Percentiles rank a stretch among this genome's conserved stretches.
phyloP scores from a whole-genome alignment of 2,888 invertebrate genomes.

The Chelonus formosanus region DNA sequence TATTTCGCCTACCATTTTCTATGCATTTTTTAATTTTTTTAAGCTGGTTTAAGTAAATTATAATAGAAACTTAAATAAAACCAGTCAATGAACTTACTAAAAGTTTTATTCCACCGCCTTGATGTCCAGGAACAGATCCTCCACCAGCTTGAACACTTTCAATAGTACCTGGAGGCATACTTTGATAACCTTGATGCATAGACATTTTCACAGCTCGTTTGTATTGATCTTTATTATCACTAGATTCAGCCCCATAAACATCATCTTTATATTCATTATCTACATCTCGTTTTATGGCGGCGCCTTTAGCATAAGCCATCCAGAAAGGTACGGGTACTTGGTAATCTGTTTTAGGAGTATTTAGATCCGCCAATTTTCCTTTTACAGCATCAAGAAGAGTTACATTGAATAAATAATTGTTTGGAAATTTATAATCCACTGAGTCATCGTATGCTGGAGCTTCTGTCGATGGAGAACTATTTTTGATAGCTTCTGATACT shows the following conservation, averaged over 20 bases:
- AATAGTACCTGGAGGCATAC: constrained; percentile 57
- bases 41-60: background rate
- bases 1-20: too few species aligned
- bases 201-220: constrained; percentile 56
- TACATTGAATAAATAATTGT: constrained; percentile 38
- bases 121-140: constrained; percentile 54
- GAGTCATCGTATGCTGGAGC: background rate
- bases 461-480: background rate
- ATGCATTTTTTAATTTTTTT: background rate
- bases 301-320: constrained; percentile 4
- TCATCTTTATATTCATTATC: constrained; percentile 33
- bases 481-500: constrained; percentile 43
- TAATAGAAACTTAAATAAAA: background rate
- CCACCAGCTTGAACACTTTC: constrained; percentile 60
- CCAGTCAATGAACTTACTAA: constrained; percentile 50
- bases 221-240: constrained; percentile 39
- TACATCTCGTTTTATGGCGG: background rate
- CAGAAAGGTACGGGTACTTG: constrained; percentile 1
- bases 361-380: constrained; percentile 45
- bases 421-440: background rate
- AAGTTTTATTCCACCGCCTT: constrained; percentile 60
- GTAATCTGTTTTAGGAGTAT: constrained; percentile 25
- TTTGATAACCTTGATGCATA: constrained; percentile 62
- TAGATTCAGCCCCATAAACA: constrained; percentile 23
- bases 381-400: constrained; percentile 55